phyloP scores from a whole-genome alignment of 2,113 vertebrate species.

The Campylorhamphus procurvoides region DNA sequence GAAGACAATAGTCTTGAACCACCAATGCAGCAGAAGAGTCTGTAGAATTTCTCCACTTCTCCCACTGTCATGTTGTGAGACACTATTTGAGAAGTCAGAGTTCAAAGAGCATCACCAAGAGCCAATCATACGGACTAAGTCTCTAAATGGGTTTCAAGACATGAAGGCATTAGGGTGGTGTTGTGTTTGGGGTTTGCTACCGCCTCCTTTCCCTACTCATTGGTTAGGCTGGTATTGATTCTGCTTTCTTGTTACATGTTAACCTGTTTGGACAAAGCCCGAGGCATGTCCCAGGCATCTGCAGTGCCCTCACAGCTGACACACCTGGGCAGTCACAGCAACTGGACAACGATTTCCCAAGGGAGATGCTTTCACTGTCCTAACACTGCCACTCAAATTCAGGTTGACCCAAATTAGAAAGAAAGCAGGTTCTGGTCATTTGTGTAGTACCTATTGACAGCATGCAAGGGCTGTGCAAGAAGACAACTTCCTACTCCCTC shows the following conservation, averaged over 20 bases:
- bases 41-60: not conserved
- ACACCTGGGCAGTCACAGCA: not conserved
- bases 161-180: not conserved
- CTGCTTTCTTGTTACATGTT: accelerated
- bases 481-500: not conserved
- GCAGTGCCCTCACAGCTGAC: accelerated
- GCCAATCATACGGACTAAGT: accelerated
- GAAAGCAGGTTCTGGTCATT: not conserved
- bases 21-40: not conserved
- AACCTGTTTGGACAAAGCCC: not conserved
- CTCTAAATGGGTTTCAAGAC: not conserved
- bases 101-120: not conserved
- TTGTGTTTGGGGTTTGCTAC: not conserved
- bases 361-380: not conserved
- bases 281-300: not conserved
- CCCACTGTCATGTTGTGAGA: not conserved
- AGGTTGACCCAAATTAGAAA: not conserved
- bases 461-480: accelerated
- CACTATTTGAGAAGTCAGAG: not conserved
- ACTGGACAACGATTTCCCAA: not conserved
- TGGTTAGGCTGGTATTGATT: not conserved
- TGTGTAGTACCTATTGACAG: not conserved
- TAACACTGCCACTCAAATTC: not conserved
- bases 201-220: not conserved
- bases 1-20: not conserved